Conservation (phyloP, 2,888 invertebrate genomes). For the Hoplodrina blanda region DNA sequence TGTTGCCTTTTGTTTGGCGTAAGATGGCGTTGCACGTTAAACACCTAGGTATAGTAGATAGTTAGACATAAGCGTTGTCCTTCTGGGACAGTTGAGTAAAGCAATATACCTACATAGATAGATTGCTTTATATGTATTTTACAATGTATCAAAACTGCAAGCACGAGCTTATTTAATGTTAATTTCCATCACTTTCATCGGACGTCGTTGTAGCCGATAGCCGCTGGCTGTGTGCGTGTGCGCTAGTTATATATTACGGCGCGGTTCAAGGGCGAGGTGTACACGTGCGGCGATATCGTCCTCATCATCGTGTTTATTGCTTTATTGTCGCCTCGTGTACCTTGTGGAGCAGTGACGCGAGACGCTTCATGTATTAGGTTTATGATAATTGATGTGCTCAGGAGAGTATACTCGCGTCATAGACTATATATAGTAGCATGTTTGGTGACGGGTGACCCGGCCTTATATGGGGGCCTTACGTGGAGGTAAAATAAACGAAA, state of each 20-base stretch:
- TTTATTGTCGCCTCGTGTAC: constrained; percentile 46
- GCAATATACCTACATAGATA: neutral
- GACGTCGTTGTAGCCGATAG: neutral
- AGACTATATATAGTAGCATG: neutral
- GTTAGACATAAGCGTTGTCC: neutral
- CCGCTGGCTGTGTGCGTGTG: constrained; percentile 2
- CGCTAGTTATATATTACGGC: constrained; percentile 2
- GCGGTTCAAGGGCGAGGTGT: constrained; percentile 47
- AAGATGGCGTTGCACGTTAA: no score
- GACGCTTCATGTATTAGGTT: neutral
- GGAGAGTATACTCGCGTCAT: neutral
- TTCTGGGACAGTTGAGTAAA: neutral
- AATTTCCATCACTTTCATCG: constrained; percentile 25
- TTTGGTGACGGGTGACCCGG: neutral
- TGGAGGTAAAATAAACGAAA: neutral
- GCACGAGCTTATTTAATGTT: neutral
- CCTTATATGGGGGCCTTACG: neutral
- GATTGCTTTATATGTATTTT: neutral
- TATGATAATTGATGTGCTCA: neutral
- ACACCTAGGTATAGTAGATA: no score
- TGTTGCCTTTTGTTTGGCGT: no score
- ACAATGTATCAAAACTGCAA: constrained; percentile 9
- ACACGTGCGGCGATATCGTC: constrained; percentile 41
- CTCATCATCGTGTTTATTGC: constrained; percentile 26
- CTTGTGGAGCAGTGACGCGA: constrained; percentile 8